phyloP scores from a whole-genome alignment of 2,797 vertebrate species.

The Leptodactylus fallax region DNA sequence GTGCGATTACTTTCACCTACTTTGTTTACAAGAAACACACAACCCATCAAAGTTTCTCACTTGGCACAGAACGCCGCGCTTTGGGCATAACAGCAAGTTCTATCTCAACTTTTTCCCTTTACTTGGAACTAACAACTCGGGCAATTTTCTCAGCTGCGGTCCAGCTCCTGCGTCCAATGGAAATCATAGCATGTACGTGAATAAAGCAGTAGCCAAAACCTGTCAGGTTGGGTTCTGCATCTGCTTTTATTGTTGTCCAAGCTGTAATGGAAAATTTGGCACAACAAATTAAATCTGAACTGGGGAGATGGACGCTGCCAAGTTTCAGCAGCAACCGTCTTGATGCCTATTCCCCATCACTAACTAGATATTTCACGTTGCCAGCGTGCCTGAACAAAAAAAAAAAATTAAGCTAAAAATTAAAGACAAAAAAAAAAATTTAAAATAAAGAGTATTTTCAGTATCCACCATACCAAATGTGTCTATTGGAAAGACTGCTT shows the following conservation, averaged over 20 bases:
- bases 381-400: not conserved
- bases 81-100: slow-evolving; percentile 6
- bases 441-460: too few species aligned
- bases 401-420: too few species aligned
- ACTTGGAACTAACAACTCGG: not conserved
- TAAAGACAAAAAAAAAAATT: too few species aligned
- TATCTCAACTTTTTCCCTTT: slow-evolving; percentile 3
- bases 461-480: too few species aligned
- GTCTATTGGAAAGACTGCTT: too few species aligned
- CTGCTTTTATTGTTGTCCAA: slow-evolving; percentile 46
- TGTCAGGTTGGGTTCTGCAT: slow-evolving; percentile 40
- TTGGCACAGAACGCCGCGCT: not conserved
- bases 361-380: slow-evolving; percentile 25
- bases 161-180: slow-evolving; percentile 16
- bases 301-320: slow-evolving; percentile 2
- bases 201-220: slow-evolving; percentile 30
- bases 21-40: not conserved
- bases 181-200: slow-evolving; percentile 3
- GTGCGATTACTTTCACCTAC: not conserved
- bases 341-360: not conserved
- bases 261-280: slow-evolving; percentile 37
- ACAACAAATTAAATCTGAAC: slow-evolving; percentile 18
- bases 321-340: not conserved
- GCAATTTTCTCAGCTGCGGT: slow-evolving; percentile 21
- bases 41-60: not conserved